Conservation (phyloP, 2,797 vertebrate genomes). For the Steatocranus sp. region DNA sequence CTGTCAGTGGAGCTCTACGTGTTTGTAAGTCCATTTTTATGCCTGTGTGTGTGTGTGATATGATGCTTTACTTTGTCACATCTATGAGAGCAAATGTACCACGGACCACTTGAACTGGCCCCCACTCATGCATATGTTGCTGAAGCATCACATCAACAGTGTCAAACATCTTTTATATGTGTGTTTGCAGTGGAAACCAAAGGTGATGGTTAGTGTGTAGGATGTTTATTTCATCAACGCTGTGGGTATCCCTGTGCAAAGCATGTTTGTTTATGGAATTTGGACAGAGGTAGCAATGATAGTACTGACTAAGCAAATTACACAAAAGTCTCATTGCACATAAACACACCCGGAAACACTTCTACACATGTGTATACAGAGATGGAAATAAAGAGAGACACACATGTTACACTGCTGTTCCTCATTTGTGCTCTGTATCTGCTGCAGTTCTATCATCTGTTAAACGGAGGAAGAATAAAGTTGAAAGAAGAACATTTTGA, state of each 20-base stretch:
- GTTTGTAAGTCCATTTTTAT: not conserved
- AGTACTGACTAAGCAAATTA: not conserved
- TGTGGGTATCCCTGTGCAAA: constrained; percentile 13
- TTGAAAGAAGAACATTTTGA: constrained; percentile 9
- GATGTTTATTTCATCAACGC: constrained; percentile 36
- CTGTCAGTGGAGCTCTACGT: not conserved
- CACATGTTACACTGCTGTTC: not conserved
- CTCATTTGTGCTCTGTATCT: constrained; percentile 16
- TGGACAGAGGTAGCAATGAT: not conserved
- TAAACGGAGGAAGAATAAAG: constrained; percentile 1
- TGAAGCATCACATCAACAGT: constrained; percentile 17
- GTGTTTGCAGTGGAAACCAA: constrained; percentile 24
- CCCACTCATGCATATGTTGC: not conserved
- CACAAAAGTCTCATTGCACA: not conserved
- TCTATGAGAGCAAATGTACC: not conserved
- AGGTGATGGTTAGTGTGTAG: constrained; percentile 22
- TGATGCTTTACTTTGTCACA: not conserved
- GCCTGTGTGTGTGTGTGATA: not conserved
- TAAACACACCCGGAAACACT: not conserved
- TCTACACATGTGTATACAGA: not conserved
- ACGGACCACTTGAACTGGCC: not conserved
- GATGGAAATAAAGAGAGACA: not conserved
- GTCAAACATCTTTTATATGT: constrained; percentile 5
- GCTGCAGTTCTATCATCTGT: not conserved
- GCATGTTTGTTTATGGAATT: constrained; percentile 24